Conservation (phyloP, 2,888 invertebrate genomes). For the Blastobasis adustella region DNA sequence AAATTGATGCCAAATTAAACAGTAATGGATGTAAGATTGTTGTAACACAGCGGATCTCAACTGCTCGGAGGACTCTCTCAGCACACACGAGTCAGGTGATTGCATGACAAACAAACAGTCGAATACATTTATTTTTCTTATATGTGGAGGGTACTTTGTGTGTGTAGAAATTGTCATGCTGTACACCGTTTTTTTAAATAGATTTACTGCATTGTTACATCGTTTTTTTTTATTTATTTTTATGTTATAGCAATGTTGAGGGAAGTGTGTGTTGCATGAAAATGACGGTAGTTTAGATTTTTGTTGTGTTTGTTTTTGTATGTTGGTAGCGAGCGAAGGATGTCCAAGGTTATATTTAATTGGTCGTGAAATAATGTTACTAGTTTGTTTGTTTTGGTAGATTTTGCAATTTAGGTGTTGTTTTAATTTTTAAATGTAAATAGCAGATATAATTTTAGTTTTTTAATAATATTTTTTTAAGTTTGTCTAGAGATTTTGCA, state of each 20-base stretch:
- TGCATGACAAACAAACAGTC: conserved; percentile 57
- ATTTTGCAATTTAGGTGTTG: too few relatives aligned
- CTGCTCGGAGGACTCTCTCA: conserved; percentile 87
- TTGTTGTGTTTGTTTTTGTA: too few relatives aligned
- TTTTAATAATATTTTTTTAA: too few relatives aligned
- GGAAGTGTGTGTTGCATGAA: too few relatives aligned
- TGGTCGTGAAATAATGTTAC: too few relatives aligned
- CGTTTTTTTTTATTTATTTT: neutral
- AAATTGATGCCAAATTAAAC: neutral
- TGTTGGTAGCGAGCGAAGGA: too few relatives aligned
- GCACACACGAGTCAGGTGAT: conserved; percentile 87
- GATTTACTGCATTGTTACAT: neutral
- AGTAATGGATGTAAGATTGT: conserved; percentile 16
- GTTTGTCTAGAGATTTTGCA: too few relatives aligned
- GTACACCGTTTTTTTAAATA: conserved; percentile 1
- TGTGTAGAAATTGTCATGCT: conserved; percentile 28
- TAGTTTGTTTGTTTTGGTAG: too few relatives aligned
- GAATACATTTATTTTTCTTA: conserved; percentile 25
- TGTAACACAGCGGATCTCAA: conserved; percentile 81
- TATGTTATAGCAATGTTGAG: neutral
- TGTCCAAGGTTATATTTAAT: too few relatives aligned
- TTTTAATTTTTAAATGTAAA: too few relatives aligned
- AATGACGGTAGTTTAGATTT: too few relatives aligned
- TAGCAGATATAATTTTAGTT: too few relatives aligned
- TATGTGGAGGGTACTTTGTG: conserved; percentile 21